A percentile compares a stretch with the other conserved stretches of the same genome.
phyloP scores from a whole-genome alignment of 2,888 invertebrate species.

The Augochlorella aurata region DNA sequence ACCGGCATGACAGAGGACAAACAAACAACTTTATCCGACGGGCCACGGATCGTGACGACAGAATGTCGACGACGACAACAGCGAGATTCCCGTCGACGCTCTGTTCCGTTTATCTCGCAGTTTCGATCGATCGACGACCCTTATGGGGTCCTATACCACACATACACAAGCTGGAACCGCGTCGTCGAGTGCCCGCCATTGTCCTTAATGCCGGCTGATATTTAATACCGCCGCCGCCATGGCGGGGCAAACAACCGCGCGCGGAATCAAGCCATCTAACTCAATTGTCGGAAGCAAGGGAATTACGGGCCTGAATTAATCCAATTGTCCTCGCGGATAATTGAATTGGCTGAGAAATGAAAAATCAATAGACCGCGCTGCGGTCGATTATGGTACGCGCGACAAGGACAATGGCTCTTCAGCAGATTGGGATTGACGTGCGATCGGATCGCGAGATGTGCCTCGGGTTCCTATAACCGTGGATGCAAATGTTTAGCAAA shows the following conservation, averaged over 20 bases:
- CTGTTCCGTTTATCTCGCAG: slow-evolving; percentile 41
- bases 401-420: slow-evolving; percentile 1
- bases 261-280: slow-evolving; percentile 57
- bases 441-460: not conserved
- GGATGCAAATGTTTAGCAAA: not conserved
- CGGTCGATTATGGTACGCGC: slow-evolving; percentile 16
- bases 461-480: not conserved
- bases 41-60: slow-evolving; percentile 34
- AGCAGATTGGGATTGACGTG: not conserved
- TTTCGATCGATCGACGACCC: slow-evolving; percentile 36
- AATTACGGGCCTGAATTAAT: slow-evolving; percentile 65
- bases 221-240: slow-evolving; percentile 20
- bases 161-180: not conserved
- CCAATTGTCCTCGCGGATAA: slow-evolving; percentile 63
- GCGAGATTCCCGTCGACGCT: slow-evolving; percentile 7
- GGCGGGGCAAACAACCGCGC: slow-evolving; percentile 25
- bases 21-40: slow-evolving; percentile 46
- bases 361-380: slow-evolving; percentile 60
- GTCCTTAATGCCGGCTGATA: slow-evolving; percentile 32
- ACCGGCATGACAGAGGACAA: slow-evolving; percentile 12
- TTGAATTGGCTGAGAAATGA: slow-evolving; percentile 64
- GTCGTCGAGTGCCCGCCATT: not conserved
- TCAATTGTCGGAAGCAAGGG: slow-evolving; percentile 59
- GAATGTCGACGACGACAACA: not conserved
- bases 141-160: not conserved